phyloP scores from a whole-genome alignment of 2,888 invertebrate genomes.

The Macrophya alboannulata region DNA sequence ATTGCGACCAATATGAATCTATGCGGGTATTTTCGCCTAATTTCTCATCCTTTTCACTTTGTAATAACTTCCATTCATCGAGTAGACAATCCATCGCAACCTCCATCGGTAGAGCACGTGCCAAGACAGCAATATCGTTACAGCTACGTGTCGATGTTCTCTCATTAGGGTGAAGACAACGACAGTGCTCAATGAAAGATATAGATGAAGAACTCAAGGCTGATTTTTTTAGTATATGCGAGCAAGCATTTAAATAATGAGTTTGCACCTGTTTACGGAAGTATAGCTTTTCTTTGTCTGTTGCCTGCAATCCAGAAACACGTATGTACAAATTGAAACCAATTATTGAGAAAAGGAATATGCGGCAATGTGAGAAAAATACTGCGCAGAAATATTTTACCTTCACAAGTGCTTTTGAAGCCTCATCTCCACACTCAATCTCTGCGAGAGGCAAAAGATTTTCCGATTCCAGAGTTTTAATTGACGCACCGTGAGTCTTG shows the following conservation, averaged over 20 bases:
- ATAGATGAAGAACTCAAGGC: conserved; percentile 45
- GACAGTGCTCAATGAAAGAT: conserved; percentile 30
- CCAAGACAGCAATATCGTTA: conserved; percentile 49
- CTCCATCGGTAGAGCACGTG: conserved; percentile 53
- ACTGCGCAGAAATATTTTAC: too few relatives aligned
- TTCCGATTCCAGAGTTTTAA: conserved; percentile 50
- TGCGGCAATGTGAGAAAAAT: too few relatives aligned
- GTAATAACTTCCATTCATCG: conserved; percentile 51
- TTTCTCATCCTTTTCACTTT: conserved; percentile 34
- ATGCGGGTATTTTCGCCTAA: conserved; percentile 33
- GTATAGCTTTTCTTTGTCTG: conserved; percentile 51
- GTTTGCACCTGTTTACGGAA: conserved; percentile 49
- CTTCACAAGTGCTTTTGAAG: conserved; percentile 34
- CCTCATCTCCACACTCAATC: conserved; percentile 49
- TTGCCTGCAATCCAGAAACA: conserved; percentile 5
- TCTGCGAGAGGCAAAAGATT: conserved; percentile 43
- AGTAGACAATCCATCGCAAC: conserved; percentile 49
- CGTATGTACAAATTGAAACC: too few relatives aligned
- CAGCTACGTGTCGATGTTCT: conserved; percentile 50
- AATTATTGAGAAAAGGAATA: too few relatives aligned
- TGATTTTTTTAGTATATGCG: conserved; percentile 51
- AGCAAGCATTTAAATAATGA: conserved; percentile 54
- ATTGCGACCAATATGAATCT: conserved; percentile 54
- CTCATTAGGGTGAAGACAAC: conserved; percentile 55
- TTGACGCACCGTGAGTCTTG: conserved; percentile 49